phyloP scores from a whole-genome alignment of 2,888 invertebrate species.

The Philaethria dido region DNA sequence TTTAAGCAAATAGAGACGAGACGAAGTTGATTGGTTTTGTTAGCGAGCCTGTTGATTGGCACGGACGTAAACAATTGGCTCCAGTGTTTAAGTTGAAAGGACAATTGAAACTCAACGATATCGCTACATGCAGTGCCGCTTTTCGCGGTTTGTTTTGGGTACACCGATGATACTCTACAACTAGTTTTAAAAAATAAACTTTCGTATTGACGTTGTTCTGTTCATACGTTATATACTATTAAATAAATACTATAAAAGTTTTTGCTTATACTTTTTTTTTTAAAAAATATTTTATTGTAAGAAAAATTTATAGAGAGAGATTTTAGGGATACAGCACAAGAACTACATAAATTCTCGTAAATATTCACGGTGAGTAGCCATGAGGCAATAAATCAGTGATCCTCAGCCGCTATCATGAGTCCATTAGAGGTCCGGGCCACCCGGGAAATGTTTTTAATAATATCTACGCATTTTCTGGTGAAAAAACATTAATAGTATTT shows the following conservation, averaged over 20 bases:
- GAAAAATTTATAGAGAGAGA: not conserved
- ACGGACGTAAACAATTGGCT: conserved; percentile 79
- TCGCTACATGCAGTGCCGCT: conserved; percentile 55
- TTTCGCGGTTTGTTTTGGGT: conserved; percentile 51
- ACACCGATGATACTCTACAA: conserved; percentile 46
- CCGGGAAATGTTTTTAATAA: conserved; percentile 32
- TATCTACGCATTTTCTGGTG: not conserved
- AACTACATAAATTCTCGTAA: conserved; percentile 62
- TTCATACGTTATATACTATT: conserved; percentile 39
- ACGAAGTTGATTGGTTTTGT: conserved; percentile 85
- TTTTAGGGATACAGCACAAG: conserved; percentile 27
- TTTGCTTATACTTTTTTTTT: not conserved
- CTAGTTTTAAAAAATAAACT: conserved; percentile 51
- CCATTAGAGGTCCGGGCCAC: conserved; percentile 64
- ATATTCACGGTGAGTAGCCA: conserved; percentile 75
- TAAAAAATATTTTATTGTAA: not conserved
- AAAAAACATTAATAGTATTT: not conserved
- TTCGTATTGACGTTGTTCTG: conserved; percentile 43
- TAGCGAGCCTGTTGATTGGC: conserved; percentile 83
- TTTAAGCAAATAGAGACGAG: conserved; percentile 84
- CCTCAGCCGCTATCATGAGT: conserved; percentile 67
- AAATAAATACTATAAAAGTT: not conserved
- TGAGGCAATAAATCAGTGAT: conserved; percentile 71
- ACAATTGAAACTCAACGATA: conserved; percentile 75
- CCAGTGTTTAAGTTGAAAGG: conserved; percentile 79